phyloP scores from a whole-genome alignment of 2,888 invertebrate genomes.

The Pemphredon lugubris region DNA sequence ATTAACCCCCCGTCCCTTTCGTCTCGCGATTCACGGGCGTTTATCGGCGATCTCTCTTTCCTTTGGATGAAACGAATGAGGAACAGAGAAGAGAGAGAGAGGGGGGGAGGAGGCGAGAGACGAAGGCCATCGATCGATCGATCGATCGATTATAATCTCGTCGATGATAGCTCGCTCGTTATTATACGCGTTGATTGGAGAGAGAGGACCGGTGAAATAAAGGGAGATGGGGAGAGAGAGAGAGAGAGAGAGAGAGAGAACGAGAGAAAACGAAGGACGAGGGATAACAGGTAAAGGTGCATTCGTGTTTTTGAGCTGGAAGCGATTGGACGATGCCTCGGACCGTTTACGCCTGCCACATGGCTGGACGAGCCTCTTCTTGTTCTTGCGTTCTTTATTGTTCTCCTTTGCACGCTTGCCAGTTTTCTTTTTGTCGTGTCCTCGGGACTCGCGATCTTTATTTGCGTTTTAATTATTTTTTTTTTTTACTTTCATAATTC shows the following conservation, averaged over 20 bases:
- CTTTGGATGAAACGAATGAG: constrained; percentile 15
- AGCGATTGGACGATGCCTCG: constrained; percentile 73
- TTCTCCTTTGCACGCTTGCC: background rate
- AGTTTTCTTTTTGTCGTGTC: constrained; percentile 2
- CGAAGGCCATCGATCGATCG: constrained; percentile 51
- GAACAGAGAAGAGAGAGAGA: constrained; percentile 9
- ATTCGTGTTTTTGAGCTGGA: constrained; percentile 68
- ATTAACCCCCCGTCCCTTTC: constrained; percentile 60
- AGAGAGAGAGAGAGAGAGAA: constrained; percentile 12
- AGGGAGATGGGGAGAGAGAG: too few species aligned
- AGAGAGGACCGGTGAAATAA: too few species aligned
- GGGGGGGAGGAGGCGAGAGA: background rate
- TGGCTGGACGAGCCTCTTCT: constrained; percentile 64
- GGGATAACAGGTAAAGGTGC: constrained; percentile 60
- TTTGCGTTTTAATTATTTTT: background rate
- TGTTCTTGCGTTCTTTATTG: constrained; percentile 10
- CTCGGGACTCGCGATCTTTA: background rate
- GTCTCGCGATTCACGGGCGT: constrained; percentile 16
- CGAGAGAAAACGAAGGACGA: constrained; percentile 17
- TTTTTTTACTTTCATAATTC: too few species aligned
- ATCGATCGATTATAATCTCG: constrained; percentile 72
- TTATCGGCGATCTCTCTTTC: constrained; percentile 18
- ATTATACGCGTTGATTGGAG: constrained; percentile 58
- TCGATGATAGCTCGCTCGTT: constrained; percentile 74
- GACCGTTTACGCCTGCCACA: constrained; percentile 76